These are phyloP conservation scores for Trididemnum nubilum DNA, from an alignment of 23 tunicate species.

Conservation along the genomic window DNA sequence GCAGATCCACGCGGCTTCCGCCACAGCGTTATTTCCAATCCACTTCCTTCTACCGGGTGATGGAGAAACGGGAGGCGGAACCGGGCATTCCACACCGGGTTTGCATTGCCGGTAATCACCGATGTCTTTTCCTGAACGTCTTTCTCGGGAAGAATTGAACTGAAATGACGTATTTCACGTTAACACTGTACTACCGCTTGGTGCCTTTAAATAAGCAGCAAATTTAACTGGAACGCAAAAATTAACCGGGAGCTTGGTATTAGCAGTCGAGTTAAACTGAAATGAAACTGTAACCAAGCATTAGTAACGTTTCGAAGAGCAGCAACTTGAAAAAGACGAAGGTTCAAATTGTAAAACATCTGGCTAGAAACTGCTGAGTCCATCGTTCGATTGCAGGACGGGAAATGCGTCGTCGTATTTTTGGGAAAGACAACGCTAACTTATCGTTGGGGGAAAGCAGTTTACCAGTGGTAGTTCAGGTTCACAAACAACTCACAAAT, in stretches of 20 bases:
- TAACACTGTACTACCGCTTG: background rate
- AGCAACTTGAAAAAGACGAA: too few relatives aligned
- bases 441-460: background rate
- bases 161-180: conserved; percentile 25
- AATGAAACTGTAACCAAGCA: too few relatives aligned
- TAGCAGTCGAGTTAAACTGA: too few relatives aligned
- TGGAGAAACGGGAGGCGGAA: conserved; percentile 45
- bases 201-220: too few relatives aligned
- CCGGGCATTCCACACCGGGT: conserved; percentile 55
- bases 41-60: conserved; percentile 45
- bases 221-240: too few relatives aligned
- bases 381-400: background rate
- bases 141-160: conserved; percentile 50
- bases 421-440: background rate
- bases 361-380: background rate
- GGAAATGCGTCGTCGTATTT: background rate
- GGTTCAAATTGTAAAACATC: too few relatives aligned
- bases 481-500: background rate
- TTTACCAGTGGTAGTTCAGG: background rate
- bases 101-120: conserved; percentile 13
- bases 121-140: conserved; percentile 49
- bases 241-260: too few relatives aligned
- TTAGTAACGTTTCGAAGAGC: too few relatives aligned
- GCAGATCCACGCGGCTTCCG: conserved; percentile 43
- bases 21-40: conserved; percentile 51